These are phyloP conservation scores for Drosophila yakuba DNA, from an alignment of 1,140 invertebrate genomes.

Conservation along the genomic window DNA sequence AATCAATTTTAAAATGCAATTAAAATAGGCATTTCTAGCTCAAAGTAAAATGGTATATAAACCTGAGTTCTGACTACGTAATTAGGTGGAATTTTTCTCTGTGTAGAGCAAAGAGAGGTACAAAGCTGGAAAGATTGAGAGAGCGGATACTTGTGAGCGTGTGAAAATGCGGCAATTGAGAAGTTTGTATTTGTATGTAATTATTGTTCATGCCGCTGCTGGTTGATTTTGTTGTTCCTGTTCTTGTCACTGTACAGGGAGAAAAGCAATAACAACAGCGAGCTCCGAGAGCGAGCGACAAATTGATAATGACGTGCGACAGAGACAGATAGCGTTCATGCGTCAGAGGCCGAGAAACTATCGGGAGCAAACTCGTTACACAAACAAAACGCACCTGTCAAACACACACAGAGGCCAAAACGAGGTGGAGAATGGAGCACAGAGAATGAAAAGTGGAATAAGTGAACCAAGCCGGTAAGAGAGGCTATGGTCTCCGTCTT, in stretches of 20 bases:
- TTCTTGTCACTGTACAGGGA: slow-evolving; percentile 37
- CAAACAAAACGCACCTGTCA: slow-evolving; percentile 77
- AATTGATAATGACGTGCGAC: slow-evolving; percentile 48
- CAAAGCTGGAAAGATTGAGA: slow-evolving; percentile 6
- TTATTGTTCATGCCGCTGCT: slow-evolving; percentile 46
- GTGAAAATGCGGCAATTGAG: slow-evolving; percentile 81
- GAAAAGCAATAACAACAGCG: slow-evolving; percentile 16
- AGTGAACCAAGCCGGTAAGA: slow-evolving; percentile 31
- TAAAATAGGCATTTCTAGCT: too few species aligned
- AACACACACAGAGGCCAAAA: slow-evolving; percentile 38
- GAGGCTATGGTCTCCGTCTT: slow-evolving; percentile 19
- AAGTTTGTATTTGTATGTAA: slow-evolving; percentile 79
- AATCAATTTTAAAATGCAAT: too few species aligned
- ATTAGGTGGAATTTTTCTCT: background rate
- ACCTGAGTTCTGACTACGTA: too few species aligned
- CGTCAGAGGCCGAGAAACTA: slow-evolving; percentile 68
- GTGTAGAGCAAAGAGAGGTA: slow-evolving; percentile 3
- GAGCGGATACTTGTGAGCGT: slow-evolving; percentile 70
- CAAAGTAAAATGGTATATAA: too few species aligned
- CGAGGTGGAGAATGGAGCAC: background rate
- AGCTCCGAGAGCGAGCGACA: slow-evolving; percentile 44
- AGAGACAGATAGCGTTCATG: slow-evolving; percentile 37
- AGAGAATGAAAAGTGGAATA: slow-evolving; percentile 6
- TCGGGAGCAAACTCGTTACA: slow-evolving; percentile 56
- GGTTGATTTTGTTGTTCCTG: slow-evolving; percentile 11